Conservation (phyloP, 2,797 vertebrate species). For the Crax fasciolata region DNA sequence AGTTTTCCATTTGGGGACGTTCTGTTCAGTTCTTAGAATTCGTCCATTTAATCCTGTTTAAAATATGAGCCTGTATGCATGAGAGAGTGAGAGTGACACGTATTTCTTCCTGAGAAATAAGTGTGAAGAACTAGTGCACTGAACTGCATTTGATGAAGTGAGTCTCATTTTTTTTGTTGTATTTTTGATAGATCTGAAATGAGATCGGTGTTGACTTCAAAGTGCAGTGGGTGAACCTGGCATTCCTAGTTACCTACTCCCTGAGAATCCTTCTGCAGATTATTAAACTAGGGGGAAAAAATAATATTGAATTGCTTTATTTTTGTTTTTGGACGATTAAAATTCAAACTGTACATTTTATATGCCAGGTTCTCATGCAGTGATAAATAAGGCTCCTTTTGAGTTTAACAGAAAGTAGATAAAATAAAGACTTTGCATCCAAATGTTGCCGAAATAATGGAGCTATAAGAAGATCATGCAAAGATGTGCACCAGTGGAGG, state of each 20-base stretch:
- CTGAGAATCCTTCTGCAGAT: background rate
- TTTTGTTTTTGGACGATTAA: background rate
- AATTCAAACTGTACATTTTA: background rate
- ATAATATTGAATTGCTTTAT: background rate
- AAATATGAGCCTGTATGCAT: background rate
- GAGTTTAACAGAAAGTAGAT: background rate
- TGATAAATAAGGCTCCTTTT: background rate
- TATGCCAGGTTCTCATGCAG: background rate
- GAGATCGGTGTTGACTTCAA: background rate
- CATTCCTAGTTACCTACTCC: background rate
- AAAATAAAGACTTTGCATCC: background rate
- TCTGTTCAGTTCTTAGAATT: background rate
- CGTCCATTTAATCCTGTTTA: background rate
- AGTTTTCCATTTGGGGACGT: background rate
- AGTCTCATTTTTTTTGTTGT: background rate
- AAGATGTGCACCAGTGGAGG: background rate
- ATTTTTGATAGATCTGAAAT: background rate
- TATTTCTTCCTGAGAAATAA: background rate
- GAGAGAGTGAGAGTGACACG: background rate
- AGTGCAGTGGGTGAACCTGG: background rate
- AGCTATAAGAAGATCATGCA: background rate
- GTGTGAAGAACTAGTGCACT: background rate
- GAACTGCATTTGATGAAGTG: rapidly evolving
- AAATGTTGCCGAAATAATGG: background rate
- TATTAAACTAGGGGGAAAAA: background rate